Evolutionary conservation across 2,113 vertebrate genomes (phyloP).

Genomic region (Struthidea cinerea): DNA sequence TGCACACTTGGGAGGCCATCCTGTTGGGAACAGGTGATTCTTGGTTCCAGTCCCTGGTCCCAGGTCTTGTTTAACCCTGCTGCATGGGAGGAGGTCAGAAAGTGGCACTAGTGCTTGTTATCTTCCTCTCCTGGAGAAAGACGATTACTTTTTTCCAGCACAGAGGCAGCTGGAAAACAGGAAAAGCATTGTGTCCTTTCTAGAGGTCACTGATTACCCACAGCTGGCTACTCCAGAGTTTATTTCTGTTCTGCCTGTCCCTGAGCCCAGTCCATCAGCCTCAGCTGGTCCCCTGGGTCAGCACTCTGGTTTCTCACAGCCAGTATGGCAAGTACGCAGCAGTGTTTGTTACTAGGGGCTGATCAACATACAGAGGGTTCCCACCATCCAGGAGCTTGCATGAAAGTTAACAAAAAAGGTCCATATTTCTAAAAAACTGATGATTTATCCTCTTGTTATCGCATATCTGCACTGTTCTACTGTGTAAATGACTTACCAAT

Average conservation of each 20-base stretch:
- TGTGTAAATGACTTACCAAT: not conserved
- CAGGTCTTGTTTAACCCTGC: not conserved
- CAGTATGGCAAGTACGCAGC: accelerated
- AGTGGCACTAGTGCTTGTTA: not conserved
- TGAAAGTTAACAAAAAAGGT: not conserved
- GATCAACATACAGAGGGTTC: not conserved
- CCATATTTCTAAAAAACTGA: not conserved
- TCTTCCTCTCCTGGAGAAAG: not conserved
- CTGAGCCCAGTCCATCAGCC: not conserved
- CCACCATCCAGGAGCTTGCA: not conserved
- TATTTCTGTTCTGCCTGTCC: not conserved
- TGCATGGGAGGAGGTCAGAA: not conserved
- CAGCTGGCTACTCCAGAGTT: not conserved
- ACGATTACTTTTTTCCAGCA: not conserved
- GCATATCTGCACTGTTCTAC: not conserved
- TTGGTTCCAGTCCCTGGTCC: not conserved
- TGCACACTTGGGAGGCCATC: not conserved
- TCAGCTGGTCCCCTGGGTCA: not conserved
- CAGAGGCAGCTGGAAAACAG: not conserved
- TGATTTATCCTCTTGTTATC: not conserved
- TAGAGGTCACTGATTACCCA: not conserved
- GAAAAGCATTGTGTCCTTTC: not conserved
- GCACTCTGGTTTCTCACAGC: not conserved
- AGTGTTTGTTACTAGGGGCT: not conserved
- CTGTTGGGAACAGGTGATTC: not conserved